A percentile compares a stretch with the other conserved stretches of the same genome.
Evolutionary conservation across 2,113 vertebrate species (phyloP).

Genomic region (Telmatochromis brachygnathus): DNA sequence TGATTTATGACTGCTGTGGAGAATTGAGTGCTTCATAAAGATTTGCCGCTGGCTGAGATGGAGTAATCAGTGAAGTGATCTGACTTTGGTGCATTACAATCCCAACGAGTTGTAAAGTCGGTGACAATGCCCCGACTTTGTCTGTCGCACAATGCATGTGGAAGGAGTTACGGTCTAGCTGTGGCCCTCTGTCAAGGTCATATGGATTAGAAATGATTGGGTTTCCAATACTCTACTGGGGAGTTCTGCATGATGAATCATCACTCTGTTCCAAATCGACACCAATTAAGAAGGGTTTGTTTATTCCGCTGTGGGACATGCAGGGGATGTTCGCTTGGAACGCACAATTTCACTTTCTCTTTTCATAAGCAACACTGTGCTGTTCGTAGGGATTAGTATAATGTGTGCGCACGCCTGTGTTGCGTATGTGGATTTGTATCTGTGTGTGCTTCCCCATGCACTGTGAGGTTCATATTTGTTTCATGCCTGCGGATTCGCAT

Average conservation of each 20-base stretch:
- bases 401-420: background rate
- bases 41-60: slow-evolving; percentile 58
- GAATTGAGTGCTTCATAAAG: slow-evolving; percentile 68
- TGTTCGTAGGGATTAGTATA: slow-evolving; percentile 55
- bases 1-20: slow-evolving; percentile 63
- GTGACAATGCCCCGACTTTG: slow-evolving; percentile 43
- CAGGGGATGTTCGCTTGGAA: slow-evolving; percentile 39
- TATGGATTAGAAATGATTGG: slow-evolving; percentile 71
- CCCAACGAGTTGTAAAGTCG: slow-evolving; percentile 49
- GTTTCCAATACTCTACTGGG: slow-evolving; percentile 64
- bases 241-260: slow-evolving; percentile 70
- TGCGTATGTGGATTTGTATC: background rate
- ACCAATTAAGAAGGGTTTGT: slow-evolving; percentile 69
- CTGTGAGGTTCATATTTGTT: slow-evolving; percentile 15
- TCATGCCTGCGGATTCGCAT: background rate
- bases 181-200: slow-evolving; percentile 65
- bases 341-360: slow-evolving; percentile 31
- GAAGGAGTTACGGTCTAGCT: slow-evolving; percentile 30
- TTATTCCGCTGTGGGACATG: slow-evolving; percentile 56
- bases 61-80: slow-evolving; percentile 67
- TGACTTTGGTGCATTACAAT: slow-evolving; percentile 57
- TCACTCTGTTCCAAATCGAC: slow-evolving; percentile 65
- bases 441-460: background rate
- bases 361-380: slow-evolving; percentile 43
- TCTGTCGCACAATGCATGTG: slow-evolving; percentile 17